These are phyloP conservation scores for Sarcophilus harrisii DNA, from an alignment of 2,797 vertebrate species.

Conservation along the genomic window DNA sequence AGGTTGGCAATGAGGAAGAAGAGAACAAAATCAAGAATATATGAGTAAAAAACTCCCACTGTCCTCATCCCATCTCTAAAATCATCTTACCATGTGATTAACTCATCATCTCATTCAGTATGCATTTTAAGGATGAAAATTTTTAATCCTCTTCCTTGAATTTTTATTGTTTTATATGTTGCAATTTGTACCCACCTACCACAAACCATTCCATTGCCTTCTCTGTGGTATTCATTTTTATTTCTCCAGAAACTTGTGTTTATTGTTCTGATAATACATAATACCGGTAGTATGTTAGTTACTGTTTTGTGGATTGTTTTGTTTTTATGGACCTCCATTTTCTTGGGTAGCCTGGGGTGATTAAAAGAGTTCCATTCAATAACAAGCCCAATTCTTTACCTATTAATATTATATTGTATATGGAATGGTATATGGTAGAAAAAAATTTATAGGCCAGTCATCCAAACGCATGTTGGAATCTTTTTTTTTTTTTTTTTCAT, in stretches of 20 bases:
- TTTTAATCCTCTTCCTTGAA: background rate
- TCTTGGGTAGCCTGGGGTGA: background rate
- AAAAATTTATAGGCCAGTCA: background rate
- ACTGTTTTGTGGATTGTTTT: background rate
- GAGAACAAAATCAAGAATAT: background rate
- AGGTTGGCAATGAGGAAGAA: background rate
- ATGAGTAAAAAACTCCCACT: background rate
- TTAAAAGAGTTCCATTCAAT: background rate
- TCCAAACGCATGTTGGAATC: background rate
- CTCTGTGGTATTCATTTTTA: background rate
- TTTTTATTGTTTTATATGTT: background rate
- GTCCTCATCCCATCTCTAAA: background rate
- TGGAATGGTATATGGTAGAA: background rate
- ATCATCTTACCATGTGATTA: background rate
- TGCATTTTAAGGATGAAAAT: background rate
- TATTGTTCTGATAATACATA: background rate
- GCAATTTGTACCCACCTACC: background rate
- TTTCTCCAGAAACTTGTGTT: background rate
- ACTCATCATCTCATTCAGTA: background rate
- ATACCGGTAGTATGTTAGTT: background rate
- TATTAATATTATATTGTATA: background rate
- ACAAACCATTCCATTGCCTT: background rate
- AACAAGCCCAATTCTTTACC: background rate
- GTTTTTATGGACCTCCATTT: background rate
- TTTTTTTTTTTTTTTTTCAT: background rate